Conservation (phyloP, 2,888 invertebrate species). For the Tipula lateralis region DNA sequence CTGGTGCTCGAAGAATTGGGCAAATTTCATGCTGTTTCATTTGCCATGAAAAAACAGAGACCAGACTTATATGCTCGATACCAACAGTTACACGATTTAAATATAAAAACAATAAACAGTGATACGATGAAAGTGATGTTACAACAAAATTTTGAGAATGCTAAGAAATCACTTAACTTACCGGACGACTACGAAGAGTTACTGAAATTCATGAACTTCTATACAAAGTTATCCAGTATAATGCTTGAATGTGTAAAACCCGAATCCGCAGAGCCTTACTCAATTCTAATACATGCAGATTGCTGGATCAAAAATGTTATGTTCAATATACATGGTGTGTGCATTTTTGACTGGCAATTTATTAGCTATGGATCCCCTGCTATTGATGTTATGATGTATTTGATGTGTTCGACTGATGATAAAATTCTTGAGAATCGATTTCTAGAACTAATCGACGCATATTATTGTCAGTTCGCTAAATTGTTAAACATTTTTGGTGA, state of each 20-base stretch:
- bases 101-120: background rate
- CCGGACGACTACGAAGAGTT: background rate
- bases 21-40: slow-evolving; percentile 51
- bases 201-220: background rate
- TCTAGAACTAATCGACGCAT: slow-evolving; percentile 31
- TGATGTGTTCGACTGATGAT: slow-evolving; percentile 35
- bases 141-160: background rate
- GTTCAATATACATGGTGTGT: background rate
- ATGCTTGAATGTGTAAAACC: background rate
- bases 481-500: slow-evolving; percentile 32
- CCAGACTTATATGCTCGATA: slow-evolving; percentile 38
- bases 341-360: slow-evolving; percentile 46
- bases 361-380: slow-evolving; percentile 44
- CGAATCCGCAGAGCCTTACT: slow-evolving; percentile 41
- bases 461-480: slow-evolving; percentile 31
- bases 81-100: slow-evolving; percentile 30
- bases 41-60: slow-evolving; percentile 42
- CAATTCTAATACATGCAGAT: slow-evolving; percentile 45
- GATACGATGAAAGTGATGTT: background rate
- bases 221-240: background rate
- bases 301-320: slow-evolving; percentile 45
- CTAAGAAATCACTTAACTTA: background rate
- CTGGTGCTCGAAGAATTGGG: slow-evolving; percentile 48
- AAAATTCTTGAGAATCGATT: slow-evolving; percentile 31
- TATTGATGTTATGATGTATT: slow-evolving; percentile 43